phyloP scores from a whole-genome alignment of 2,113 vertebrate species.

The Dromaius novaehollandiae region DNA sequence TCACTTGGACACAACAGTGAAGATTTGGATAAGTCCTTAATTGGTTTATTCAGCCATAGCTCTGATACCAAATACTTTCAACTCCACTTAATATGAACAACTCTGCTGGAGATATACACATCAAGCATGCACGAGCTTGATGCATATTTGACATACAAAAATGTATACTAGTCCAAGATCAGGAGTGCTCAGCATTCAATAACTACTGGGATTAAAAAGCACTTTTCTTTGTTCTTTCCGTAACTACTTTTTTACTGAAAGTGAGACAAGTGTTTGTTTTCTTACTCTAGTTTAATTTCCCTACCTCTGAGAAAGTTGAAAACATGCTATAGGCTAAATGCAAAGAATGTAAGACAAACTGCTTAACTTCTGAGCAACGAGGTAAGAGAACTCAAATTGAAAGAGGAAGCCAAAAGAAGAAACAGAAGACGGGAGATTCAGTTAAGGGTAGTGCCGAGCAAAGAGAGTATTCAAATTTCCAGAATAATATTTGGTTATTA shows the following conservation, averaged over 20 bases:
- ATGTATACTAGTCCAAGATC: neutral
- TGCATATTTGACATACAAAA: neutral
- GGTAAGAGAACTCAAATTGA: neutral
- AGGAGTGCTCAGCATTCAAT: neutral
- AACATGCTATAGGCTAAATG: neutral
- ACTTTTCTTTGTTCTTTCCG: neutral
- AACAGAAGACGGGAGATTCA: neutral
- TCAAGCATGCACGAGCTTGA: neutral
- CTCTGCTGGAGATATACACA: neutral
- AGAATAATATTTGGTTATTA: constrained; percentile 23
- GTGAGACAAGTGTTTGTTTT: neutral
- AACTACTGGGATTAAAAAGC: neutral
- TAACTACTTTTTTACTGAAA: neutral
- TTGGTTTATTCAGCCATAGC: neutral
- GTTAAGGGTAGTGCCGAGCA: neutral
- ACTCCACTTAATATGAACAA: neutral
- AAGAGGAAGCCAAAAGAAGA: constrained; percentile 7
- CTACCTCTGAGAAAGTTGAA: neutral
- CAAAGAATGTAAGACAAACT: neutral
- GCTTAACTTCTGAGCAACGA: neutral
- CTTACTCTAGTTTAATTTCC: neutral
- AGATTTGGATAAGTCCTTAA: neutral
- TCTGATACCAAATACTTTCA: neutral
- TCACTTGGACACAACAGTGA: neutral
- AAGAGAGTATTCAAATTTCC: neutral